Evolutionary conservation across 2,113 vertebrate species (phyloP), one percentile per base, ranked within the genome.

Genomic region (Aegypius monachus): DNA sequence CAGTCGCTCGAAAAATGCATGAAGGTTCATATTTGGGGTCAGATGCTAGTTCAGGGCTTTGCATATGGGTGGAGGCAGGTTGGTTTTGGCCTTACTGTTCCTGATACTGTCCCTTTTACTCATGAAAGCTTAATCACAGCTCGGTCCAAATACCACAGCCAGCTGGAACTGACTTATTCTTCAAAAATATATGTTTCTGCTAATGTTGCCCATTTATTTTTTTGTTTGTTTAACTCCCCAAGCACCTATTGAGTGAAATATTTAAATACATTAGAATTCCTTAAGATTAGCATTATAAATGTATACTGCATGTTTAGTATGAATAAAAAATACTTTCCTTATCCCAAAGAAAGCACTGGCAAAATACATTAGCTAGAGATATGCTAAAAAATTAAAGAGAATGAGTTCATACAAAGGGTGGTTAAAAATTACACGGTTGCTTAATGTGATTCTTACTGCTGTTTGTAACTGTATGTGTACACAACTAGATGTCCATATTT

Each of bases 151-250:
- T 43, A 86, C 42, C 62, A 31, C 38, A 40, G 81, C 84, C 87
- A 96, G 78, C 89, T 96, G 89, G 96, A 95, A 90, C 70, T 22
- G 71, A 90, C 67, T 95, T 58, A 88, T 88, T 93, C 84, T 65
- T 95, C 45, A 95, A 82, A 97, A 94, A 77, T 87, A 72, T 4
- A 53, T 50, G 78, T 85, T 95, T 86, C 74, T 71, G 50, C 38
- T 90, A 31, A 50, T 80, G 59, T 61, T 75, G 43, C 21, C 50
- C 45, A 3, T 89, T 81, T 84, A 25, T 81, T 73, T 81, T 59
- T 63, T 90, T n/a, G 42, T 86, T 92, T 71, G 29, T 83, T 90
- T 87, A 71, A 40, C 58, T 92, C 90, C 62, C 42, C 32, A 42
- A 62, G 47, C 40, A 81, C 83, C 81, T 86, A 62, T 59, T 53